Conservation (phyloP, 2,888 invertebrate genomes). For the Tiliacea citrago region DNA sequence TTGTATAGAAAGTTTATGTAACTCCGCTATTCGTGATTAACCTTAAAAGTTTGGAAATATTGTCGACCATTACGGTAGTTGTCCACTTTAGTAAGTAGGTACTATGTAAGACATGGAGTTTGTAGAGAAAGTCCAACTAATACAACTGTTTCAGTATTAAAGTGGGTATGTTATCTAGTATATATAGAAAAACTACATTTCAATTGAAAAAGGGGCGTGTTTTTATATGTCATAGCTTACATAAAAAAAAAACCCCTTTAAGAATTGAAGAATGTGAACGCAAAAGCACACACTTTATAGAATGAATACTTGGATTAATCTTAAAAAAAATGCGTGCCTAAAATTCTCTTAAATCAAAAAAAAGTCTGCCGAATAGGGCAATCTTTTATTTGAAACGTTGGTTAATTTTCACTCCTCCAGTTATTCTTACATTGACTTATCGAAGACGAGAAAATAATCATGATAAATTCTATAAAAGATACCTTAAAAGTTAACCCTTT, state of each 20-base stretch:
- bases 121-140: conserved; percentile 29
- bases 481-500: background rate
- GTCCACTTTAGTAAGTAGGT: conserved; percentile 33
- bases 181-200: background rate
- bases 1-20: conserved; percentile 60
- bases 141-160: conserved; percentile 2
- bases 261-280: background rate
- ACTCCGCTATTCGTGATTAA: conserved; percentile 47
- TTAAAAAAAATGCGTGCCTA: background rate
- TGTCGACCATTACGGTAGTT: conserved; percentile 17
- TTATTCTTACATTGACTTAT: too few species aligned
- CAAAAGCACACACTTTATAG: too few species aligned
- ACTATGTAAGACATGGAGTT: background rate
- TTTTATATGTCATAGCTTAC: too few species aligned
- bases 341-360: background rate
- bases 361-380: background rate
- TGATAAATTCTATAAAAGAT: too few species aligned
- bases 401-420: too few species aligned
- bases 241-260: background rate
- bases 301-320: too few species aligned
- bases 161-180: background rate
- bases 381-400: background rate
- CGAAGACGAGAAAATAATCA: accelerated
- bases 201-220: background rate
- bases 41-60: conserved; percentile 40